Evolutionary conservation across 2,888 invertebrate species (phyloP), one percentile per base, ranked within the genome.

Genomic region (Acrobasis suavella): DNA sequence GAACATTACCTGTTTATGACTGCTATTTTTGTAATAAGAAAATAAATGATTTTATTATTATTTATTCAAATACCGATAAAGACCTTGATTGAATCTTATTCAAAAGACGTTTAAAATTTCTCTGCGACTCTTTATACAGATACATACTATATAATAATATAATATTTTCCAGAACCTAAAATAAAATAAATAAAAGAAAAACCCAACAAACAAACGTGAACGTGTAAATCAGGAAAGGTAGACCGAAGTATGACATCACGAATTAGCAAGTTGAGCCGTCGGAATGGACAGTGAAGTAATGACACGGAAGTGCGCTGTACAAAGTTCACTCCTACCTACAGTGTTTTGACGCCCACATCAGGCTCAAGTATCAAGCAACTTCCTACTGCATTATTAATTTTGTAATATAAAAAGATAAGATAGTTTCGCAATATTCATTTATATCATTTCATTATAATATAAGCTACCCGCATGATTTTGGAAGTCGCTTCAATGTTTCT

Each of bases 261-360:
- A 76, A 80, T 81, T 80, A 81, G 75, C 76, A 75, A 74, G 75
- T 72, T 65, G 67, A 22, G 8, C 14, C 39, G 51, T 17, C 73
- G 73, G 74, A 77, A 73, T 50, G 38, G 58, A 17, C 56, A 56
- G 60, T 72, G 71, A 73, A 56, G 73, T 69, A 70, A 67, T 73
- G 71, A 78, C 72, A 75, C 81, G 83, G 82, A 83, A 82, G 76
- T 75, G 69, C 64, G 67, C 67, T 65, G 69, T 70, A 67, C 69
- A 66, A 70, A 70, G 60, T 72, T 68, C 72, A 75, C 74, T 73
- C 80, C 78, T 72, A 80, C 78, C 32, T 32, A 32, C 32, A 32
- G 32, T 69, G 67, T 63, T 54, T 65, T 38, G 51, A 38, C 60
- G 60, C 60, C 60, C 39, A 60, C 60, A 38, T 60, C 42, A 52